A percentile compares a stretch with the other conserved stretches of the same genome.
These are phyloP conservation scores for Motacilla tschutschensis DNA, from an alignment of 2,113 vertebrate genomes.

Conservation along the genomic window DNA sequence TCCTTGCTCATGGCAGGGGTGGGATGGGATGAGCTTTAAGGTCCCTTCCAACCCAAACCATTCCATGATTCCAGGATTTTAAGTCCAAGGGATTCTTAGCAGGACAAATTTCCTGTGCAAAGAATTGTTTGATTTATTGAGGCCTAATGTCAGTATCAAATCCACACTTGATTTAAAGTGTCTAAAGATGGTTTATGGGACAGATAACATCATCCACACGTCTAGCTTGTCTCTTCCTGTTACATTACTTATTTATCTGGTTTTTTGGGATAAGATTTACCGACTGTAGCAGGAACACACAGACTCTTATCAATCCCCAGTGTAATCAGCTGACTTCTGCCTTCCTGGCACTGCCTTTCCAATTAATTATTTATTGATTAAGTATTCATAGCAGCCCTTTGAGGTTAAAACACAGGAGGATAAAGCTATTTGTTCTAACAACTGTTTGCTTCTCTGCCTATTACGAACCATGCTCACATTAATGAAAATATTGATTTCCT, in stretches of 20 bases:
- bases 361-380: not conserved
- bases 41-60: not conserved
- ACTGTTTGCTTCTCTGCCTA: not conserved
- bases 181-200: not conserved
- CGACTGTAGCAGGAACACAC: not conserved
- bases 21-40: not conserved
- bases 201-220: not conserved
- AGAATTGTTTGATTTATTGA: not conserved
- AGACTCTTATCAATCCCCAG: not conserved
- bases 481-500: not conserved
- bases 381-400: not conserved
- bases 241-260: not conserved
- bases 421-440: not conserved
- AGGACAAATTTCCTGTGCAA: not conserved
- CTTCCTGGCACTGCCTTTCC: not conserved
- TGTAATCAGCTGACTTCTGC: not conserved
- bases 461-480: not conserved
- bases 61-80: not conserved
- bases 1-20: not conserved
- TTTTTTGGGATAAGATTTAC: constrained; percentile 3
- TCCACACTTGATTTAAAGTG: not conserved
- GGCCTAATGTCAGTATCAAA: not conserved
- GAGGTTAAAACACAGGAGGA: not conserved
- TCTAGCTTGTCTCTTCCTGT: not conserved
- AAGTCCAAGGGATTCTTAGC: not conserved